phyloP scores from a whole-genome alignment of 2,113 vertebrate genomes.

The Lutjanus erythropterus region DNA sequence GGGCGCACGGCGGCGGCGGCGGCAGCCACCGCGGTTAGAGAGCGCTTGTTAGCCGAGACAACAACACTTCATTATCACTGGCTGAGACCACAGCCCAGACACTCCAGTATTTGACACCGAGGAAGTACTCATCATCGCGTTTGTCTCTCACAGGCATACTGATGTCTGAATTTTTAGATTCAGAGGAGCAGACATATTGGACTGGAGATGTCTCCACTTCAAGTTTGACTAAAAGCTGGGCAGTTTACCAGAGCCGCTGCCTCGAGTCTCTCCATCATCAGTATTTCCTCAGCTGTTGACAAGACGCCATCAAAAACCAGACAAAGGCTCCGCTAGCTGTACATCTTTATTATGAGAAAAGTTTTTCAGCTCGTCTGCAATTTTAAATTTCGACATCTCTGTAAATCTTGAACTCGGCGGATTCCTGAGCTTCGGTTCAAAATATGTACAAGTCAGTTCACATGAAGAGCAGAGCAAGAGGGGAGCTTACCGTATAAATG shows the following conservation, averaged over 20 bases:
- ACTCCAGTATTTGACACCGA: conserved; percentile 44
- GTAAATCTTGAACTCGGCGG: background rate
- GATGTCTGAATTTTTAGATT: conserved; percentile 44
- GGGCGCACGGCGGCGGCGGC: background rate
- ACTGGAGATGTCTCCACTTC: background rate
- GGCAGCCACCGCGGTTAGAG: conserved; percentile 8
- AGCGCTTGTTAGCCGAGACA: conserved; percentile 61
- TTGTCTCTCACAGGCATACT: conserved; percentile 49
- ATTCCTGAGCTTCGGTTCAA: background rate
- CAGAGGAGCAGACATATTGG: conserved; percentile 9
- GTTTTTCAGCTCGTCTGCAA: conserved; percentile 19
- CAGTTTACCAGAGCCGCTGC: conserved; percentile 32
- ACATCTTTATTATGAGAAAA: conserved; percentile 20
- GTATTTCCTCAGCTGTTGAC: conserved; percentile 24
- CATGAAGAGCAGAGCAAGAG: too few species aligned
- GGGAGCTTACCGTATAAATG: too few species aligned
- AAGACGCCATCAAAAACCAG: conserved; percentile 12
- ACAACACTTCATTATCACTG: conserved; percentile 70
- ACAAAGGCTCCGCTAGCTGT: conserved; percentile 21
- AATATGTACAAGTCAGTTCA: background rate
- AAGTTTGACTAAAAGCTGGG: conserved; percentile 2
- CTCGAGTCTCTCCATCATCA: conserved; percentile 38
- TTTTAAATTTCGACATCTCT: background rate
- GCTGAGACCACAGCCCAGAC: conserved; percentile 46
- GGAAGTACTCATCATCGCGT: conserved; percentile 32